These are phyloP conservation scores for Hemicordylus capensis DNA, from an alignment of 2,113 vertebrate species.

Conservation along the genomic window DNA sequence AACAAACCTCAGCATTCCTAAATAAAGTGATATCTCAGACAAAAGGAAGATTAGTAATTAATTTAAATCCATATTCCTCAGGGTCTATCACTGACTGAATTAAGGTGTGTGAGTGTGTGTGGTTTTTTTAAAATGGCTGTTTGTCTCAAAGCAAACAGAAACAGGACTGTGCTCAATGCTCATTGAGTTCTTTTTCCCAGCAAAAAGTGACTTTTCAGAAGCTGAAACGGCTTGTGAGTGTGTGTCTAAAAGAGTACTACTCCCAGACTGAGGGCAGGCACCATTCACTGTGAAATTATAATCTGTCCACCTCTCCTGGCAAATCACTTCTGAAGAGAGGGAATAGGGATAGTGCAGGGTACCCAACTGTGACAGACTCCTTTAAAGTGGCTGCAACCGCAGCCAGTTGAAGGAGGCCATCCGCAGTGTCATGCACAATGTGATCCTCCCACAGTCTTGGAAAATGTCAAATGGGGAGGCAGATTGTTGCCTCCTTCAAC, in stretches of 20 bases:
- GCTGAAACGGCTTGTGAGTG: neutral
- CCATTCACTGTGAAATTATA: neutral
- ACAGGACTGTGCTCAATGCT: neutral
- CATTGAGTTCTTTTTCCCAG: neutral
- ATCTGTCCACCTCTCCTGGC: neutral
- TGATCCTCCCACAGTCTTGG: neutral
- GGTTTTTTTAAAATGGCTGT: neutral
- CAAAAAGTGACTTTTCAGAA: neutral
- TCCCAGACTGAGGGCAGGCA: neutral
- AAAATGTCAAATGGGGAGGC: neutral
- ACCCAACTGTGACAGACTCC: neutral
- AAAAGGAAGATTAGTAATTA: neutral
- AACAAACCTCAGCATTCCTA: neutral
- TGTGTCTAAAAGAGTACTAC: neutral
- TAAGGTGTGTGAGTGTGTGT: neutral
- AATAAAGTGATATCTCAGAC: neutral
- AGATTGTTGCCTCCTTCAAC: neutral
- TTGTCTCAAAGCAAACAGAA: neutral
- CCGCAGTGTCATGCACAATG: too few relatives aligned
- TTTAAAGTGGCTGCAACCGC: neutral
- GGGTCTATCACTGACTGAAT: neutral
- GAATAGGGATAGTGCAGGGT: neutral
- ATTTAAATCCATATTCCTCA: neutral
- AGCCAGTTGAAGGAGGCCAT: too few relatives aligned
- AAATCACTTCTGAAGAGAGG: neutral